Base-by-base conservation (phyloP, 2,888 invertebrate genomes). In the Timema cristinae region DNA sequence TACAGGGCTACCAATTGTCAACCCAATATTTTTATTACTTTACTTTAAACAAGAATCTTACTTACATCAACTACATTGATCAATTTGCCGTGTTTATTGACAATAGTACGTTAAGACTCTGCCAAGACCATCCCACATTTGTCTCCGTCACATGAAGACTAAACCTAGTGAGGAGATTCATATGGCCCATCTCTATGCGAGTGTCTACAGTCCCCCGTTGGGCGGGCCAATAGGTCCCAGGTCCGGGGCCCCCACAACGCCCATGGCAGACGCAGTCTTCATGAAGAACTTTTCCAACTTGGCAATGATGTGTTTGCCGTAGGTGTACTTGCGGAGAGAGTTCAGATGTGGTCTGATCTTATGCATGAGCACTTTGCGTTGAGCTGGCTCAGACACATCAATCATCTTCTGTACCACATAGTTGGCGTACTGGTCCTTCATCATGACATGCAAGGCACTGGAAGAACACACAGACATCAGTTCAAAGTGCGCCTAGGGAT, bases 321-420 rank as follows among this genome's bases (percentile, higher is more conserved):
- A 99, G 70, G 98, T 99, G 88, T 97, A 99, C 85, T 99, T 98
- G 82, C 97, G 92, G 80, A 99, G 88, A 77, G 97, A 95, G 76
- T 93, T 91, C 83, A 99, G 89, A 85, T 99, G 98, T 74, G 98
- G 98, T 80, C 97, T 91, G 83, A 99, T 99, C 87, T 98, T 97
- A 86, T 94, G 94, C 95, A 98, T 97, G 78, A 99, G 88, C 80
- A 97, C 93, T 86, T 98, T 98, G 78, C 98, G 91, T 84, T 99
- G 98, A 73, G 94, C 92, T 74, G 97, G 95, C 83, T 99, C 99
- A 71, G 98, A 97, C 73, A 99, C 97, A 84, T 99, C 99, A 79
- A 99, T 96, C 98, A 99, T 99, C 86, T 98, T 98, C 85, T 99
- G 99, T 71, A 99, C 97, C 79, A 99, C 99, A 85, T 99, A 99